Base-by-base conservation (phyloP, 2,113 vertebrate species). In the Oreochromis spilurus region DNA sequence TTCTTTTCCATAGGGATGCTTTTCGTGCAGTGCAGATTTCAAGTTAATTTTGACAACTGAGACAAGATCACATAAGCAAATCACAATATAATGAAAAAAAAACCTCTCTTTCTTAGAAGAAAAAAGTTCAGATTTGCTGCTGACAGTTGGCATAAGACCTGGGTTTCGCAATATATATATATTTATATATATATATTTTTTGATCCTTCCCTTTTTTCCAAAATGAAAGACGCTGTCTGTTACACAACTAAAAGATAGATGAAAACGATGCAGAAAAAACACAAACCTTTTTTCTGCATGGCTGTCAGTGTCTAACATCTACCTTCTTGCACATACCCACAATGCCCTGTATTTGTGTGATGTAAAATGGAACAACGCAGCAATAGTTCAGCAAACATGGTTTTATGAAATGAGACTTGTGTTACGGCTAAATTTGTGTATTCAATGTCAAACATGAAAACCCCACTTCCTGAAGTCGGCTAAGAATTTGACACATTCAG, bases 391-490 rank as follows among this genome's bases (percentile, higher is more conserved):
- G 67, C 14, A 45, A 87, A 58, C 14, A 55, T 78, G 45, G 4
- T 36, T 13, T 38, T 9, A 70, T 67, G 78, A 89, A 86, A 5
- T 2, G 14, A 75, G 34, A 75, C 60, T 53, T 84, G n/a, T 77
- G 16, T 75, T 45, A 88, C 45, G 57, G 16, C 40, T 29, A 54
- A 65, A 79, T 87, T 60, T 65, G 77, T 81, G 45, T 53, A 75
- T 91, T 78, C 60, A 83, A 7, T 82, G 77, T 92, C 86, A 85
- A 65, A 67, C 52, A 62, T 79, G 72, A 92, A 83, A 82, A 91
- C 89, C 88, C 89, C 87, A 84, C 72, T 88, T 94, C 87, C 88
- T 92, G 81, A 89, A 67, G 86, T 84, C 9, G 11, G 72, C 58
- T 31, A 48, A 86, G 75, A 88, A 85, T 93, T 50, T 84, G 87